Base-by-base conservation (phyloP, 2,797 vertebrate genomes). In the Micromesistius poutassou region DNA sequence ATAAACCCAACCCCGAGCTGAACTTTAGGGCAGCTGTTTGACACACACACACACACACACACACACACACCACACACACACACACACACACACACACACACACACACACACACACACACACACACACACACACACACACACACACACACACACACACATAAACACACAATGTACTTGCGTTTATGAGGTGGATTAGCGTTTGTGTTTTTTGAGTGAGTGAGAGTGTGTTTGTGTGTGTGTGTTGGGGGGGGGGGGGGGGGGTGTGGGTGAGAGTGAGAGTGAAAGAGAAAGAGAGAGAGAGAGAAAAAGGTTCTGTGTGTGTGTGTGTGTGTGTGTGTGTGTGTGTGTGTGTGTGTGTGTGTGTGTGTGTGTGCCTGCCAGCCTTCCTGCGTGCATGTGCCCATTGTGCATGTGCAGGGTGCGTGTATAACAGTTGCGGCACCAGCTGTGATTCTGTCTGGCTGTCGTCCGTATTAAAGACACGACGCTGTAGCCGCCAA, bases 381-480 rank as follows among this genome's bases (percentile, higher is more conserved):
- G 70, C 33, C 30, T 31, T 70, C n/a, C 38, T 72, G 76, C 13
- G 12, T n/a, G n/a, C n/a, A n/a, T 72, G 76, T 72, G 38, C 33
- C 22, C 42, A n/a, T n/a, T n/a, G n/a, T n/a, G 68, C 16, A 22
- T 55, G 28, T 55, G 74, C 12, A 33, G 30, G 4, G 35, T 16
- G 31, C 12, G 25, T 85, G 76, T 74, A 73, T 74, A 87, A 88
- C 35, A 50, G 78, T 74, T 72, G 80, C 79, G 82, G 78, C 77
- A 78, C 50, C 86, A 91, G 89, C 85, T 91, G 89, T 81, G 79
- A 78, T 71, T 13, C 77, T 90, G 33, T 87, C 89, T 91, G 55
- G 55, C 55, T 62, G 50, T n/a, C n/a, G n/a, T n/a, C n/a, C n/a
- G n/a, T n/a, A n/a, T n/a, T n/a, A n/a, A n/a, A 66, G 62, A 68